Evolutionary conservation across 2,888 invertebrate species (phyloP).

Genomic region (Orthosia gothica): DNA sequence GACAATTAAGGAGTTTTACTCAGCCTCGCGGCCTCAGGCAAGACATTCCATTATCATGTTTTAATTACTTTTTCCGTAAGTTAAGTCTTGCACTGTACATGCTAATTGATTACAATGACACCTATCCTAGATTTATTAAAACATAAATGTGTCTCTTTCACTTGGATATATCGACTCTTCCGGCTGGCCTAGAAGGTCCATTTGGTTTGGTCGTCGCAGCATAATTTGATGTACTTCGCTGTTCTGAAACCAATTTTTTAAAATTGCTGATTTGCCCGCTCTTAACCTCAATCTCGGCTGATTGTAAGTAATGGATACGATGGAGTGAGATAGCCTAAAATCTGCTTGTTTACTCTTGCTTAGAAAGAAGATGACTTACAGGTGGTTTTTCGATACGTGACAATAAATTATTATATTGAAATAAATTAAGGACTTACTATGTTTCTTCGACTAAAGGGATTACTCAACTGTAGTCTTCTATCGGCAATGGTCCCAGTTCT

Average conservation of each 20-base stretch:
- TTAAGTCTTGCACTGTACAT: neutral
- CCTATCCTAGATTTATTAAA: neutral
- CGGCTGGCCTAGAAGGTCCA: neutral
- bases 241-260: slow-evolving; percentile 10
- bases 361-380: too few relatives aligned
- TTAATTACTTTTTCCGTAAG: too few relatives aligned
- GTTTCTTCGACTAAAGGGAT: slow-evolving; percentile 1
- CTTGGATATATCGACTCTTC: neutral
- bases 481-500: neutral
- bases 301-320: too few relatives aligned
- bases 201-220: slow-evolving; percentile 4
- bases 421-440: slow-evolving; percentile 17
- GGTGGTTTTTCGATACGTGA: too few relatives aligned
- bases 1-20: too few relatives aligned
- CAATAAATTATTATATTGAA: too few relatives aligned
- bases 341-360: too few relatives aligned
- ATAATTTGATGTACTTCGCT: slow-evolving; percentile 11
- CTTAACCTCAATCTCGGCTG: too few relatives aligned
- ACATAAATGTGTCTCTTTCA: neutral
- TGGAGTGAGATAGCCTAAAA: too few relatives aligned
- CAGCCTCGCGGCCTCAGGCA: too few relatives aligned
- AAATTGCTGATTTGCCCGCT: too few relatives aligned
- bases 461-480: neutral
- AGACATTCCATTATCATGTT: too few relatives aligned
- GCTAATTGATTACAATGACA: neutral